Evolutionary conservation across 2,113 vertebrate genomes (phyloP).

Genomic region (Chaetops frenatus): DNA sequence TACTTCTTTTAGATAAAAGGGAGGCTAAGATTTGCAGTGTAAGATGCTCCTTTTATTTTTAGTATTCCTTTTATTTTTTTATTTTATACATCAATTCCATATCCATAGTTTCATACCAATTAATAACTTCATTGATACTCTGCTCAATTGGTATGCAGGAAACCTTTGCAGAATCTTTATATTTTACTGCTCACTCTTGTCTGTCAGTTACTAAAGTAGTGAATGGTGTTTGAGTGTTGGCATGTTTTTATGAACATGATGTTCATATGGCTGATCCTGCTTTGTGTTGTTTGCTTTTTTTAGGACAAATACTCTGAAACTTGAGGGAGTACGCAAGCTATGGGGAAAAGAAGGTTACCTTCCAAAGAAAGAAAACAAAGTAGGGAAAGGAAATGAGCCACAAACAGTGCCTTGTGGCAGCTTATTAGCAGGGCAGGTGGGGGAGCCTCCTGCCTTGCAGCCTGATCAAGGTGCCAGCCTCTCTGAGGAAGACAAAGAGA

Average conservation of each 20-base stretch:
- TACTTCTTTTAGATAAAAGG: neutral
- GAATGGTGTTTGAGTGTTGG: neutral
- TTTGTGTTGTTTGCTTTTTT: neutral
- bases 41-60: neutral
- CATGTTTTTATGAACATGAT: neutral
- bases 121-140: neutral
- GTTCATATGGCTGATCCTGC: neutral
- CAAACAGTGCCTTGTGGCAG: conserved; percentile 44
- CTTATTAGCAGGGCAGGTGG: conserved; percentile 29
- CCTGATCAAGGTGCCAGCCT: conserved; percentile 2
- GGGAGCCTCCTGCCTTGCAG: neutral
- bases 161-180: neutral
- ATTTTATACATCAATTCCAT: neutral
- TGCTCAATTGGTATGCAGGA: neutral
- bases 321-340: conserved; percentile 86
- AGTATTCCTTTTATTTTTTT: neutral
- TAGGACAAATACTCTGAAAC: conserved; percentile 79
- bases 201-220: neutral
- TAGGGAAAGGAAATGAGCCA: conserved; percentile 47
- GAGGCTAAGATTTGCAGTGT: neutral
- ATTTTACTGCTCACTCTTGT: neutral
- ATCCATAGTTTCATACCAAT: neutral
- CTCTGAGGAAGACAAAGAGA: conserved; percentile 77
- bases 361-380: conserved; percentile 74
- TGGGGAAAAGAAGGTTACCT: conserved; percentile 96